Evolutionary conservation across 2,113 vertebrate genomes (phyloP).

Genomic region (Tautogolabrus adspersus): DNA sequence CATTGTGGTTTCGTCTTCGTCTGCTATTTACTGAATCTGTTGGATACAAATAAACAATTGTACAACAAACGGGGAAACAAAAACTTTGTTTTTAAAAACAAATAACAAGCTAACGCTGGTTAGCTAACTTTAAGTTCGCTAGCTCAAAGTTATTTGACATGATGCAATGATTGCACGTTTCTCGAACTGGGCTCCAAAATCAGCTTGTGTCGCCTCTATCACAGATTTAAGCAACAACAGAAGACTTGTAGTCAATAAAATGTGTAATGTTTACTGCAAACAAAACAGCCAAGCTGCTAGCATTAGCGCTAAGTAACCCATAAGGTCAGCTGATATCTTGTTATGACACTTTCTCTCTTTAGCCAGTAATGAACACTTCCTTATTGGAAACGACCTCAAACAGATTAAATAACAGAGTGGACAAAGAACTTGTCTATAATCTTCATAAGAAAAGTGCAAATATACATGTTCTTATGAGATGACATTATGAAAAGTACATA

Average conservation of each 20-base stretch:
- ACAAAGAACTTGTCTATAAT: rapidly evolving
- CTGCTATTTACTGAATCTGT: constrained; percentile 29
- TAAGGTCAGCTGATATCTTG: constrained; percentile 32
- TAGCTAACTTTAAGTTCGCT: background rate
- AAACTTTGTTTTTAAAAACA: background rate
- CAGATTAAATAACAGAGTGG: rapidly evolving
- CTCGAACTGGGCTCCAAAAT: rapidly evolving
- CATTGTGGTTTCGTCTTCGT: constrained; percentile 46
- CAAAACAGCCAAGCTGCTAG: background rate
- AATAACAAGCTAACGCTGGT: background rate
- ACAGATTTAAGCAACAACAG: background rate
- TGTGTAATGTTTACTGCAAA: background rate
- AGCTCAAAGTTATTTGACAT: constrained; percentile 1
- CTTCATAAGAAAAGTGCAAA: rapidly evolving
- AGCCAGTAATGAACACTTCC: rapidly evolving
- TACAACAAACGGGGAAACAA: background rate
- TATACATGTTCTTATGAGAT: rapidly evolving
- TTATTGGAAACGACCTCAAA: rapidly evolving
- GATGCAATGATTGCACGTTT: constrained; percentile 25
- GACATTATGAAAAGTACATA: constrained; percentile 26
- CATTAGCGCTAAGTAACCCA: constrained; percentile 6
- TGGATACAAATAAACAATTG: background rate
- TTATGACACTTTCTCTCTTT: constrained; percentile 25
- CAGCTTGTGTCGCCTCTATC: no score
- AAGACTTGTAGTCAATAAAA: no score